These are phyloP conservation scores for Furnarius figulus DNA, from an alignment of 2,113 vertebrate genomes.

Conservation along the genomic window DNA sequence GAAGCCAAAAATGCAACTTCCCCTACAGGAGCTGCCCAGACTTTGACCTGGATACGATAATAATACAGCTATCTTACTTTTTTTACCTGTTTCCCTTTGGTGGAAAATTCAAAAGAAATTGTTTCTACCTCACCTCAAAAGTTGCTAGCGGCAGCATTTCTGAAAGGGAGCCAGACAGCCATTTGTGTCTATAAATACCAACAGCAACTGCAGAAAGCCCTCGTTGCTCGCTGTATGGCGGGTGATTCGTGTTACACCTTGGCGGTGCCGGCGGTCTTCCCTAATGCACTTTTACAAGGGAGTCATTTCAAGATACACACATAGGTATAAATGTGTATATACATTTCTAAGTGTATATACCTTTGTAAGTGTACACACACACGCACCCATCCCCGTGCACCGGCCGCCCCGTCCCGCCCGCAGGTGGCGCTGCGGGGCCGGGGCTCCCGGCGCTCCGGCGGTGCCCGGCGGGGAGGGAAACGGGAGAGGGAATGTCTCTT, in stretches of 20 bases:
- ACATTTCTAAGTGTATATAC: rapidly evolving
- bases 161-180: too few relatives aligned
- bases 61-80: not conserved
- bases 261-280: not conserved
- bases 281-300: not conserved
- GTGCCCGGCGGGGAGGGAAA: too few relatives aligned
- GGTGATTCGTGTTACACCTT: too few relatives aligned
- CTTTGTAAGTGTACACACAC: rapidly evolving
- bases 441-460: not conserved
- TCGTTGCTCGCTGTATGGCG: rapidly evolving
- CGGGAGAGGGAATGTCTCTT: rapidly evolving
- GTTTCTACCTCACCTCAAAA: not conserved
- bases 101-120: not conserved
- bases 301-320: rapidly evolving
- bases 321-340: rapidly evolving
- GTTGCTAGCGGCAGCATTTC: rapidly evolving
- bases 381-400: too few relatives aligned
- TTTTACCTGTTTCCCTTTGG: not conserved
- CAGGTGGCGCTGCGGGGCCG: constrained; percentile 19
- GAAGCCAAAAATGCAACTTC: not conserved
- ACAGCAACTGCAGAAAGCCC: not conserved
- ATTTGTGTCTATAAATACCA: not conserved
- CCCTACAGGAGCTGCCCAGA: not conserved
- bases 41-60: not conserved
- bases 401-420: not conserved